Evolutionary conservation across 2,797 vertebrate genomes (phyloP).

Genomic region (Acanthurus leucopareius): DNA sequence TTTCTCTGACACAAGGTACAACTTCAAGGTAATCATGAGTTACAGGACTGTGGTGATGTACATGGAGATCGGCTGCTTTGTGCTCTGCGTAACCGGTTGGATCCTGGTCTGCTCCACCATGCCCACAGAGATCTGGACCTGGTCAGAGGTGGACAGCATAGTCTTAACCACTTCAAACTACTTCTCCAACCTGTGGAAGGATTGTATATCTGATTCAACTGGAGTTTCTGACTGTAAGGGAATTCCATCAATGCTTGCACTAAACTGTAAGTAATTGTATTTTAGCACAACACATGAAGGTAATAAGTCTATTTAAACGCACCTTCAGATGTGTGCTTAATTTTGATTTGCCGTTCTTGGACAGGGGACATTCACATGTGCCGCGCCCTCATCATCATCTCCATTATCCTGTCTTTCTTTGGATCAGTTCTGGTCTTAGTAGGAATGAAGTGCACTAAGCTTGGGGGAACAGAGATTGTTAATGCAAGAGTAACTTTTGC

Average conservation of each 20-base stretch:
- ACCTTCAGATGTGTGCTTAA: neutral
- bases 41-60: conserved; percentile 84
- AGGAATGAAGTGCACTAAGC: conserved; percentile 90
- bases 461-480: conserved; percentile 83
- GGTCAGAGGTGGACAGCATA: conserved; percentile 79
- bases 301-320: neutral
- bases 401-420: conserved; percentile 84
- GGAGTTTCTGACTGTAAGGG: conserved; percentile 86
- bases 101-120: conserved; percentile 86
- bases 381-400: conserved; percentile 85
- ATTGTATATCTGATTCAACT: conserved; percentile 85
- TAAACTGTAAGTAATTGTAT: conserved; percentile 79
- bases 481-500: conserved; percentile 86
- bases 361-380: conserved; percentile 88
- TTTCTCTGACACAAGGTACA: conserved; percentile 6
- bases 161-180: conserved; percentile 82
- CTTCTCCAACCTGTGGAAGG: conserved; percentile 88
- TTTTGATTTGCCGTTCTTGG: conserved; percentile 16
- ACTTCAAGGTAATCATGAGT: conserved; percentile 67
- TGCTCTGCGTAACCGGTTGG: conserved; percentile 82
- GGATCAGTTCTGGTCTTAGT: conserved; percentile 84
- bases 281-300: neutral
- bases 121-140: conserved; percentile 85
- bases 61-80: conserved; percentile 84
- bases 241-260: conserved; percentile 83